Evolutionary conservation across 2,113 vertebrate species (phyloP), one percentile per base, ranked within the genome.

Genomic region (Zingel zingel): DNA sequence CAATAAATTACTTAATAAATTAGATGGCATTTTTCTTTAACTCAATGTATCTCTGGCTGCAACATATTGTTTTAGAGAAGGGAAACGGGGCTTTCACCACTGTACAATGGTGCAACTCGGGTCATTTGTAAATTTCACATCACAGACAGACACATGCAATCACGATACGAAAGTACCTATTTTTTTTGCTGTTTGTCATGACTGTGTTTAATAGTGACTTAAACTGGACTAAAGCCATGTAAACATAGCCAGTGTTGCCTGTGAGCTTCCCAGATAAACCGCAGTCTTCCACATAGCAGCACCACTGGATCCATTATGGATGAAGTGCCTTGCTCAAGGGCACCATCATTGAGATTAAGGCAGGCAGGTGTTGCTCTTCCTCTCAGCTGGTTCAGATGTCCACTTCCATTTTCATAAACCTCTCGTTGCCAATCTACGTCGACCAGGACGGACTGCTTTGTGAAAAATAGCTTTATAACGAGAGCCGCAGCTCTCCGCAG

Each of bases 401-500:
- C 61, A 58, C 53, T 25, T 73, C 71, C 39, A 43, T 10, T 43
- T 43, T 43, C 68, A 15, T 43, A 30, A 70, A 67, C 50, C 71
- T 77, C 57, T 59, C 12, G 0, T 72, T 75, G 70, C 76, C 82
- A 58, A 51, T 77, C 72, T 57, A 51, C 70, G 54, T 89, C 81
- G 21, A 85, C 72, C 61, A 74, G 67, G 84, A 84, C 47, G 5
- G 82, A 84, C 70, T 81, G 77, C 78, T 91, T 79, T 16, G 68
- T 87, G 61, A 91, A 74, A 89, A 86, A 91, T 70, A 92, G 89
- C 87, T 92, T 90, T 91, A 92, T 83, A 89, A 64, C 2, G n/a
- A 88, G 73, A 78, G 84, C 74, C 54, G 7, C 56, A 19, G 27
- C 58, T 85, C 75, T 91, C 70, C 74, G 81, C 71, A 33, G 64